Evolutionary conservation across 1,140 invertebrate species (phyloP).

Genomic region (Drosophila santomea): DNA sequence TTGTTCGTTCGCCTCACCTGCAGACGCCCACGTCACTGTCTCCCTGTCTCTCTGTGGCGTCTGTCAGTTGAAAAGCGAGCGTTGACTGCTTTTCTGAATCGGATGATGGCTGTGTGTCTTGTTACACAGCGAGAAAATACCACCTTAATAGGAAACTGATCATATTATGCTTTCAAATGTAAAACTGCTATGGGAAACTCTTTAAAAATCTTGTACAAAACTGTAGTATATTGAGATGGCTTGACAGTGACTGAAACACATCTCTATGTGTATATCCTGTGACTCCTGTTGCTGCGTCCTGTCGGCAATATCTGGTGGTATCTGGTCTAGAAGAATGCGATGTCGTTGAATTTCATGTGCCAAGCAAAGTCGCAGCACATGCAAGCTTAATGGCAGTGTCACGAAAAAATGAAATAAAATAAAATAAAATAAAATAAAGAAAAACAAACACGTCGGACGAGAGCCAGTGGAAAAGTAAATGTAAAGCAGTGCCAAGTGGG

Average conservation of each 20-base stretch:
- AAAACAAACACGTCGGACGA: not conserved
- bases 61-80: slow-evolving; percentile 27
- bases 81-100: slow-evolving; percentile 26
- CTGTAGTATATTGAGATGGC: no score
- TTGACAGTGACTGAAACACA: no score
- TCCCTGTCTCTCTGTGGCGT: slow-evolving; percentile 5
- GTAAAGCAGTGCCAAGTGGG: slow-evolving; percentile 52
- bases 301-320: slow-evolving; percentile 49
- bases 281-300: slow-evolving; percentile 18
- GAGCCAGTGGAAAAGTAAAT: slow-evolving; percentile 24
- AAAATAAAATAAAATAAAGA: not conserved
- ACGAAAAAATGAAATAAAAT: slow-evolving; percentile 13
- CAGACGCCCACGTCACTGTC: slow-evolving; percentile 33
- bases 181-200: no score
- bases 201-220: no score
- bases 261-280: not conserved
- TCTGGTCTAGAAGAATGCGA: slow-evolving; percentile 34
- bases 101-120: slow-evolving; percentile 4
- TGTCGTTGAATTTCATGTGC: slow-evolving; percentile 75
- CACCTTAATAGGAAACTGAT: not conserved
- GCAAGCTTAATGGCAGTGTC: slow-evolving; percentile 57
- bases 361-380: slow-evolving; percentile 59
- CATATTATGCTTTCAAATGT: no score
- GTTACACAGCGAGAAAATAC: not conserved
- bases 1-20: slow-evolving; percentile 59